A percentile compares a stretch with the other conserved stretches of the same genome.
Evolutionary conservation across 2,797 vertebrate genomes (phyloP).

Genomic region (Holocentrus rufus): DNA sequence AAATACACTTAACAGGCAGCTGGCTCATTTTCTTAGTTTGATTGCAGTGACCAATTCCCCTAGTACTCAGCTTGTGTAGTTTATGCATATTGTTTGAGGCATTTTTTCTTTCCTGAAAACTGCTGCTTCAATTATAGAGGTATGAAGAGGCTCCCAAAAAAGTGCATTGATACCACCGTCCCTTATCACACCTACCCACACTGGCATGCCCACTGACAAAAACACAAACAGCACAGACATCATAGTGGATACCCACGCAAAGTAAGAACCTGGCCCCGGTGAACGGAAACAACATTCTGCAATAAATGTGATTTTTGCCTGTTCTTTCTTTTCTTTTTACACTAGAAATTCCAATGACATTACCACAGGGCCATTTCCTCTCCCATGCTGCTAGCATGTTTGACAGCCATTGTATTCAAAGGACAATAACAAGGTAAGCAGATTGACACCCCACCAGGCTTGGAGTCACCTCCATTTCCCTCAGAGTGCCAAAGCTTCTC

Average conservation of each 20-base stretch:
- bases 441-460: constrained; percentile 19
- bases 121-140: constrained; percentile 54
- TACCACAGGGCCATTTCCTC: constrained; percentile 42
- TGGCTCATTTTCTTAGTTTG: constrained; percentile 57
- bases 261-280: constrained; percentile 44
- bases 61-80: constrained; percentile 42
- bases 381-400: constrained; percentile 2
- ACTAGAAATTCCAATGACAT: constrained; percentile 44
- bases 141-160: constrained; percentile 51
- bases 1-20: constrained; percentile 63
- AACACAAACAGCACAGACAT: constrained; percentile 24
- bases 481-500: constrained; percentile 25
- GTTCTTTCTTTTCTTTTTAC: constrained; percentile 22
- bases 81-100: constrained; percentile 47
- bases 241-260: constrained; percentile 18
- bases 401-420: constrained; percentile 51
- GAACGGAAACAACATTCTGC: constrained; percentile 42
- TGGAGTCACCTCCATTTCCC: constrained; percentile 46
- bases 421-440: constrained; percentile 55
- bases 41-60: constrained; percentile 65
- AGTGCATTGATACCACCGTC: constrained; percentile 30
- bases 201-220: constrained; percentile 30
- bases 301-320: constrained; percentile 28
- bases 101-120: constrained; percentile 43
- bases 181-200: constrained; percentile 55